These are phyloP conservation scores for Lasius platythorax DNA, from an alignment of 2,888 invertebrate genomes.

Conservation along the genomic window DNA sequence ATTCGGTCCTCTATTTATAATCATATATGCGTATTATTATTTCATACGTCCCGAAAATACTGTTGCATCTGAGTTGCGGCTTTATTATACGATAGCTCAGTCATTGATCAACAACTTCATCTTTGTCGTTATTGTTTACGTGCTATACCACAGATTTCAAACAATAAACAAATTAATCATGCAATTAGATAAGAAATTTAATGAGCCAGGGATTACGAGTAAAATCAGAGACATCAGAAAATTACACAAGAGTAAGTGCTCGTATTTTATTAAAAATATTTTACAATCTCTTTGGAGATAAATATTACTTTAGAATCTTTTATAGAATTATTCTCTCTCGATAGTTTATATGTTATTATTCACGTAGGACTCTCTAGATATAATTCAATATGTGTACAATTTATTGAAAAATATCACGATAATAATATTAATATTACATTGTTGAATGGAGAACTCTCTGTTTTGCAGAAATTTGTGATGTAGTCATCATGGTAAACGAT, in stretches of 20 bases:
- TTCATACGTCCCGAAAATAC: conserved; percentile 75
- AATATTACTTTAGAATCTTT: neutral
- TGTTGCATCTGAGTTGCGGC: conserved; percentile 77
- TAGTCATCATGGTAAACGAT: conserved; percentile 74
- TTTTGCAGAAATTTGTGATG: conserved; percentile 71
- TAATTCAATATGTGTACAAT: neutral
- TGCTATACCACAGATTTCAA: conserved; percentile 73
- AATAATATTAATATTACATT: neutral
- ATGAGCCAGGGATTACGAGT: conserved; percentile 66
- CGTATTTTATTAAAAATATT: neutral
- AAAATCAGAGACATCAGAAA: conserved; percentile 76
- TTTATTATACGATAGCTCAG: conserved; percentile 79
- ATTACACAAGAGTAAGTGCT: conserved; percentile 74
- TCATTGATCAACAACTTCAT: conserved; percentile 75
- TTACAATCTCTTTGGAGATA: neutral
- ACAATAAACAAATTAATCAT: conserved; percentile 72
- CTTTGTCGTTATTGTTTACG: conserved; percentile 75
- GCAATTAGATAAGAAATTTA: conserved; percentile 67
- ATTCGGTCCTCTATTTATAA: conserved; percentile 73
- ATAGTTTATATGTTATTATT: neutral
- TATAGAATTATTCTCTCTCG: neutral
- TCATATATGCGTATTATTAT: conserved; percentile 77
- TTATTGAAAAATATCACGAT: neutral
- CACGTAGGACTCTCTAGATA: neutral
- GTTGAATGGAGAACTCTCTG: neutral